Conservation (phyloP, 2,888 invertebrate genomes). For the Philereme vetulata region DNA sequence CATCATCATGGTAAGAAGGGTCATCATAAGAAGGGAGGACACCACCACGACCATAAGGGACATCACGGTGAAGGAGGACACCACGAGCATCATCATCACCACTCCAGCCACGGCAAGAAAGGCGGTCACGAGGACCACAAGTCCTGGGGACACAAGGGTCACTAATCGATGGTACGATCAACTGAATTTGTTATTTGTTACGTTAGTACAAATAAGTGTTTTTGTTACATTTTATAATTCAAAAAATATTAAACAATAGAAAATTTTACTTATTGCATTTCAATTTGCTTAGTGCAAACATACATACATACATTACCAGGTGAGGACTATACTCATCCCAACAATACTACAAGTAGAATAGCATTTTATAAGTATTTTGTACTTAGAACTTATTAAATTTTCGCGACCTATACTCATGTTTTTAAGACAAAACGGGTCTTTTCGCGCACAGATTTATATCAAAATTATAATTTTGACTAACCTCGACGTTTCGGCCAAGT, state of each 20-base stretch:
- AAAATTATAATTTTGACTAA: too few species aligned
- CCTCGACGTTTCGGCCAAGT: too few species aligned
- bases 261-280: conserved; percentile 4
- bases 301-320: too few species aligned
- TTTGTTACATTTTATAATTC: conserved; percentile 58
- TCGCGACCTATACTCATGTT: too few species aligned
- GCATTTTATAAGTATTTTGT: too few species aligned
- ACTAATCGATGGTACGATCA: conserved; percentile 52
- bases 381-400: too few species aligned
- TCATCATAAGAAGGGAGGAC: conserved; percentile 89
- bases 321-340: too few species aligned
- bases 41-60: conserved; percentile 90
- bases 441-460: too few species aligned
- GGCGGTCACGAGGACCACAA: conserved; percentile 91
- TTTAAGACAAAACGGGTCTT: too few species aligned
- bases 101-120: conserved; percentile 89
- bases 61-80: conserved; percentile 91
- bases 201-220: conserved; percentile 51
- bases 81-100: conserved; percentile 89
- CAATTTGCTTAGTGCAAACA: background rate
- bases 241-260: conserved; percentile 21
- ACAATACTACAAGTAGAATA: too few species aligned
- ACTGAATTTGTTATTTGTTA: conserved; percentile 60
- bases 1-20: conserved; percentile 91
- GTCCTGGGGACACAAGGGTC: conserved; percentile 87